These are phyloP conservation scores for Lagopus muta DNA, from an alignment of 2,113 vertebrate genomes.

Conservation along the genomic window DNA sequence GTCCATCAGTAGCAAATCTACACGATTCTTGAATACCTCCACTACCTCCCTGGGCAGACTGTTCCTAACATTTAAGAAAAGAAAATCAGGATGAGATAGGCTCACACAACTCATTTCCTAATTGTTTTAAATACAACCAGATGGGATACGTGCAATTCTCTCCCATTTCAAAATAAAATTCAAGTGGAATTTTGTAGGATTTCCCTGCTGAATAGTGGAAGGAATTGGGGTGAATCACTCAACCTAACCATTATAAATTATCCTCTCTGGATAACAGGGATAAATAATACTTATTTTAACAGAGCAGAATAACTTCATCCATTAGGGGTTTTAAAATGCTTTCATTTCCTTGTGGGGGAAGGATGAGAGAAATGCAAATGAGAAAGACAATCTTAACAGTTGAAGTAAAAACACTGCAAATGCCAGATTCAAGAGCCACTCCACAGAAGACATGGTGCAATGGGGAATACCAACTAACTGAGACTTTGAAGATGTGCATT, in stretches of 20 bases:
- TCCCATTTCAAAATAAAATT: background rate
- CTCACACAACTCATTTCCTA: background rate
- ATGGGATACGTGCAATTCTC: background rate
- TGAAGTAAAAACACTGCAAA: conserved; percentile 18
- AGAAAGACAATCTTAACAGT: conserved; percentile 19
- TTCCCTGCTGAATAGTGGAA: background rate
- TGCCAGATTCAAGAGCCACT: background rate
- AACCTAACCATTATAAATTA: background rate
- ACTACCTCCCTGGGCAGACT: no score
- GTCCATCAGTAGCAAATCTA: no score
- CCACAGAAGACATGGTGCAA: background rate
- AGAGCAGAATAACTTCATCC: background rate
- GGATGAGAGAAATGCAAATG: conserved; percentile 4
- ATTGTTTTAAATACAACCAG: background rate
- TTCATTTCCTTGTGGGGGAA: background rate
- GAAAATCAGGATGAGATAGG: no score
- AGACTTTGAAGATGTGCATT: background rate
- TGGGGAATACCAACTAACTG: background rate
- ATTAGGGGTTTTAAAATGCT: background rate
- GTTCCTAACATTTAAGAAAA: no score
- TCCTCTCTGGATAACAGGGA: background rate
- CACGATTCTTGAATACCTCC: no score
- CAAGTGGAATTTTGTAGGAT: background rate
- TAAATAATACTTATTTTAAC: background rate
- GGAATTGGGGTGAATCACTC: background rate